Evolutionary conservation across 2,113 vertebrate genomes (phyloP).

Genomic region (Sprattus sprattus): DNA sequence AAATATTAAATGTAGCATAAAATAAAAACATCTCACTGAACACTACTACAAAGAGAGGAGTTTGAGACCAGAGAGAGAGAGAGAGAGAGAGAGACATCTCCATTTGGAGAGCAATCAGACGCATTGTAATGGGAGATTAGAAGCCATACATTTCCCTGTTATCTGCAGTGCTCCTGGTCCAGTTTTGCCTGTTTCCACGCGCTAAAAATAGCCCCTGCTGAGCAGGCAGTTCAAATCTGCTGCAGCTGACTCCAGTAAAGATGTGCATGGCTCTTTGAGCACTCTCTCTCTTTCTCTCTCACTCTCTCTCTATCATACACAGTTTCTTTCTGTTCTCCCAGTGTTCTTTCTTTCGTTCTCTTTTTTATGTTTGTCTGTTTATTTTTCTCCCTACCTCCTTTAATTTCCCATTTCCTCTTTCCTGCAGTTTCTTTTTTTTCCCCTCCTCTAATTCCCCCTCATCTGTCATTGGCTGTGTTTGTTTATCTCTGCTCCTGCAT

Average conservation of each 20-base stretch:
- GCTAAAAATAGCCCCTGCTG: constrained; percentile 56
- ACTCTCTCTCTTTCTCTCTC: background rate
- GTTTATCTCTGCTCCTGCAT: background rate
- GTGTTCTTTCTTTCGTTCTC: background rate
- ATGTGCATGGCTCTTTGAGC: background rate
- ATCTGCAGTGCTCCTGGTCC: constrained; percentile 53
- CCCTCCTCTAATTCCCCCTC: background rate
- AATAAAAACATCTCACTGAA: constrained; percentile 11
- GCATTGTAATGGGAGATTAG: constrained; percentile 63
- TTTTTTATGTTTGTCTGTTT: background rate
- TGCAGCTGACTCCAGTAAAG: constrained; percentile 13
- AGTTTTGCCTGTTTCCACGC: constrained; percentile 58
- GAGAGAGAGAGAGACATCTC: constrained; percentile 32
- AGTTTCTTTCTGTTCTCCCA: background rate
- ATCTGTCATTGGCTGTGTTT: background rate
- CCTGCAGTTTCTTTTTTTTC: background rate
- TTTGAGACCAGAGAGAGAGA: background rate
- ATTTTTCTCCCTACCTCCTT: background rate
- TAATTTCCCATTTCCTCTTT: background rate
- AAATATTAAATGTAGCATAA: constrained; percentile 29
- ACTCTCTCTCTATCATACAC: background rate
- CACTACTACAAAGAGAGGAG: background rate
- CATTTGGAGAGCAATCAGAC: constrained; percentile 43
- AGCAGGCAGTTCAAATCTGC: constrained; percentile 31
- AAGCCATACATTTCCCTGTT: constrained; percentile 59